These are phyloP conservation scores for Rhinolophus sinicus DNA, from an alignment of 2,113 vertebrate genomes.

Conservation along the genomic window DNA sequence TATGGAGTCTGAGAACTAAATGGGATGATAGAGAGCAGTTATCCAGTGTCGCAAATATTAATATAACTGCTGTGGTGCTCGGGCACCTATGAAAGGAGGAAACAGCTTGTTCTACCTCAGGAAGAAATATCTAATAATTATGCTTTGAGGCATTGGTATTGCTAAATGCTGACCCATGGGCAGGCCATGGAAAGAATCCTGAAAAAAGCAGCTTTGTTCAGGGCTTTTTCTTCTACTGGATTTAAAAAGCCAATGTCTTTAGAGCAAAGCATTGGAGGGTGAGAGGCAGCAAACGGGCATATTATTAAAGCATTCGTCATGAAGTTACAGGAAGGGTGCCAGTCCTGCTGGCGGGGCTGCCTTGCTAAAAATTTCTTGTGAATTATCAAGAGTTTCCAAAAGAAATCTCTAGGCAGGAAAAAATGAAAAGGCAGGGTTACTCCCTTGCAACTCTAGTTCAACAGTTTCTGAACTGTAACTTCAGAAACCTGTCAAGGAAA, in stretches of 20 bases:
- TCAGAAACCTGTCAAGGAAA: slow-evolving; percentile 5
- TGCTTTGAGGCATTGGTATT: neutral
- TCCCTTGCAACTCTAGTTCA: neutral
- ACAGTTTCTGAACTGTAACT: neutral
- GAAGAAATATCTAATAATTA: slow-evolving; percentile 63
- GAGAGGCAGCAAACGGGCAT: neutral
- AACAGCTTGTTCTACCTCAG: slow-evolving; percentile 49
- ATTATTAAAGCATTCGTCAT: slow-evolving; percentile 65
- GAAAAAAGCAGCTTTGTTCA: slow-evolving; percentile 32
- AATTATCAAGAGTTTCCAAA: slow-evolving; percentile 21
- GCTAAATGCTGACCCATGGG: neutral
- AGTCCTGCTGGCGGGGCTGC: neutral
- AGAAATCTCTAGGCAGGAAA: neutral
- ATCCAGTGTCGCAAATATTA: neutral
- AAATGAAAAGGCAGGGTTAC: neutral
- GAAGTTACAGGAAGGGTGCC: neutral
- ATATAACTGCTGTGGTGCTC: accelerated
- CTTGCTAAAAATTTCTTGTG: slow-evolving; percentile 3
- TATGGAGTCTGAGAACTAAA: neutral
- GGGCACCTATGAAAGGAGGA: slow-evolving; percentile 13
- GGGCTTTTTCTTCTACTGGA: neutral
- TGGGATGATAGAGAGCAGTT: neutral
- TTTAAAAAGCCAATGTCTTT: slow-evolving; percentile 48
- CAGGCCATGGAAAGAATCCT: neutral
- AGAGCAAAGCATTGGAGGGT: neutral